Conservation (phyloP, 2,113 vertebrate species). For the Elanoides forficatus region DNA sequence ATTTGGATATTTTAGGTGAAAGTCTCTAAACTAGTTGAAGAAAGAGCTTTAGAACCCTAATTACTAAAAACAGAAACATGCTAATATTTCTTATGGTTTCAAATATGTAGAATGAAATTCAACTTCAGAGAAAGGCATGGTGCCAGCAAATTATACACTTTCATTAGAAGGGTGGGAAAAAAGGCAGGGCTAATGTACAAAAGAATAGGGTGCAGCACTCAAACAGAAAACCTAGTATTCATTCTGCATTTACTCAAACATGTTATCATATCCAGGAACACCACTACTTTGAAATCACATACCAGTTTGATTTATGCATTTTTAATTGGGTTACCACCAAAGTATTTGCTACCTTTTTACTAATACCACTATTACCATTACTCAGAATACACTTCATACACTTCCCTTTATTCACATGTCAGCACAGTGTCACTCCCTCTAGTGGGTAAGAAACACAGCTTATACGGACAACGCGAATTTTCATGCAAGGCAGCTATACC, state of each 20-base stretch:
- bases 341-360: not conserved
- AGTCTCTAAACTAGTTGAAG: not conserved
- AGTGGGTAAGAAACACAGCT: not conserved
- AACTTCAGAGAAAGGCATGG: not conserved
- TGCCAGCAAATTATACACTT: not conserved
- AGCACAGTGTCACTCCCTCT: constrained; percentile 7
- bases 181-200: not conserved
- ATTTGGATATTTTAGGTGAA: not conserved
- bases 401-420: not conserved
- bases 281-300: not conserved
- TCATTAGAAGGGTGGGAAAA: not conserved
- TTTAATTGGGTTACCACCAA: not conserved
- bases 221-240: not conserved
- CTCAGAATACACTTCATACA: not conserved
- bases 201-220: not conserved
- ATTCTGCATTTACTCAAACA: not conserved
- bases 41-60: not conserved
- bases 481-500: not conserved
- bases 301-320: not conserved
- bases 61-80: not conserved
- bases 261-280: not conserved
- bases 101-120: not conserved
- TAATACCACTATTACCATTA: not conserved
- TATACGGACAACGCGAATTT: not conserved
- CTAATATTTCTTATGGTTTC: not conserved